A percentile compares a stretch with the other conserved stretches of the same genome.
phyloP scores from a whole-genome alignment of 2,113 vertebrate species.

The Corythoichthys haematopterus region DNA sequence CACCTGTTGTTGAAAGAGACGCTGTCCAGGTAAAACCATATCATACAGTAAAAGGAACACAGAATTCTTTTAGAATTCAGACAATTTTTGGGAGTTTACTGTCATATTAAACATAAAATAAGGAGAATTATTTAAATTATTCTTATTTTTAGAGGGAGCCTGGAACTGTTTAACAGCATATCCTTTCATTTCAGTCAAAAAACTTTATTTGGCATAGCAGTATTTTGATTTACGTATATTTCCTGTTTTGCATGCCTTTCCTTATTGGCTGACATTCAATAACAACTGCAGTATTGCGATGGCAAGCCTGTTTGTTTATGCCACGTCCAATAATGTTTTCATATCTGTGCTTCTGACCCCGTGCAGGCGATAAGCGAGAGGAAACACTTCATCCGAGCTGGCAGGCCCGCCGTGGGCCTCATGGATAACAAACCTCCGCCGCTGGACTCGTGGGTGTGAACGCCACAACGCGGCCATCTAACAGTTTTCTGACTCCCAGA shows the following conservation, averaged over 20 bases:
- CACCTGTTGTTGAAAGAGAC: conserved; percentile 65
- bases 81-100: neutral
- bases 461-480: conserved; percentile 19
- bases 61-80: too few relatives aligned
- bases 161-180: neutral
- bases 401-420: conserved; percentile 73
- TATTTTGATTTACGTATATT: neutral
- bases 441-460: conserved; percentile 76
- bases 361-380: conserved; percentile 67
- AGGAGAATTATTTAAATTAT: neutral
- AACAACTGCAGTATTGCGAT: neutral
- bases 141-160: neutral
- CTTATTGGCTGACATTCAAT: neutral
- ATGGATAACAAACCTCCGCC: conserved; percentile 77
- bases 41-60: too few relatives aligned
- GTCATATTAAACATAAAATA: neutral
- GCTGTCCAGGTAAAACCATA: conserved; percentile 60
- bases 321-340: conserved; percentile 6
- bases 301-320: neutral
- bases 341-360: conserved; percentile 17
- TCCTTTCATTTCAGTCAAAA: neutral
- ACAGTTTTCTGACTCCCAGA: neutral
- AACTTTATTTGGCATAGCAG: neutral
- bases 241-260: neutral
- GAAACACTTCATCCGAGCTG: conserved; percentile 74